Conservation (phyloP, 1,140 invertebrate species). For the Nephila pilipes region DNA sequence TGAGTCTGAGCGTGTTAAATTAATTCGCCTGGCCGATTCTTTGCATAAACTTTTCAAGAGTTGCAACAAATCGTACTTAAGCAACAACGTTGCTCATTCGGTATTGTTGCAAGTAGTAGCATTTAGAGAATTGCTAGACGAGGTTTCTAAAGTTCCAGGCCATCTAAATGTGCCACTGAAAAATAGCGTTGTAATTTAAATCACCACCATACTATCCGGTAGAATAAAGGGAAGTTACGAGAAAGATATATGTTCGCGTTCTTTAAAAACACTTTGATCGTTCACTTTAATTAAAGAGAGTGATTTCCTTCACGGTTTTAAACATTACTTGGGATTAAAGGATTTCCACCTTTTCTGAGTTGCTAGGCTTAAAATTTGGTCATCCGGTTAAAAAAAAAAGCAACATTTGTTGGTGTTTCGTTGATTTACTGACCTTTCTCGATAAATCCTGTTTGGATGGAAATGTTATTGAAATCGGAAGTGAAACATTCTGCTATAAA, state of each 20-base stretch:
- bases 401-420: background rate
- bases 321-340: background rate
- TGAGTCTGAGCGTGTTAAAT: constrained; percentile 23
- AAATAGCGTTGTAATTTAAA: constrained; percentile 11
- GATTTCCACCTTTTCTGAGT: background rate
- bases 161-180: background rate
- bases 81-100: background rate
- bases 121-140: background rate
- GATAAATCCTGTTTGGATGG: too few species aligned
- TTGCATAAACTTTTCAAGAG: background rate
- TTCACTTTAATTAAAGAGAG: background rate
- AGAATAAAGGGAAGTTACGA: background rate
- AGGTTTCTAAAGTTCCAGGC: background rate
- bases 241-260: background rate
- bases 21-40: constrained; percentile 40
- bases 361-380: background rate
- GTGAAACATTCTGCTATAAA: too few species aligned
- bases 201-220: background rate
- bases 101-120: background rate
- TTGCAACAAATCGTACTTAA: constrained; percentile 17
- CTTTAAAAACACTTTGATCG: constrained; percentile 57
- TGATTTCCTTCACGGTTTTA: background rate
- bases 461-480: too few species aligned
- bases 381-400: background rate
- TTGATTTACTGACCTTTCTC: background rate